Base-by-base conservation (phyloP, 30 jellyfish, hydroid and myxozoan genomes). In the Turritopsis rubra region DNA sequence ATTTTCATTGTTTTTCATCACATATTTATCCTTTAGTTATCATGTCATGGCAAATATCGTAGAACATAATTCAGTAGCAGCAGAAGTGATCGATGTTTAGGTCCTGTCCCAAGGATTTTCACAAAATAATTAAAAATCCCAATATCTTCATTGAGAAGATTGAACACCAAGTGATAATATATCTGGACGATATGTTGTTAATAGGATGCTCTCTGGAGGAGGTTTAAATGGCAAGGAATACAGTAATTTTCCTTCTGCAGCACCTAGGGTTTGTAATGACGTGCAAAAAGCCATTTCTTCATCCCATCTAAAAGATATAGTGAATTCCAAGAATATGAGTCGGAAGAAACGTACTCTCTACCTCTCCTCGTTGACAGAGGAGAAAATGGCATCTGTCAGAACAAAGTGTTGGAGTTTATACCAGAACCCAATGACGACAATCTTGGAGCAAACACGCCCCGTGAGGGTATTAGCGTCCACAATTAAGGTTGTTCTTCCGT, bases 331-430 rank as follows among this genome's bases (percentile, higher is more conserved):
- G 60, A 41, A 41, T 5, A 41, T 5, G 13, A 41, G 13, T 3
- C n/a, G n/a, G n/a, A n/a, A n/a, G n/a, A n/a, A n/a, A n/a, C n/a
- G n/a, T n/a, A n/a, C n/a, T n/a, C n/a, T n/a, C n/a, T n/a, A n/a
- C n/a, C n/a, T n/a, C 18, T 54, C n/a, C 18, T 66, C 76, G 17
- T 26, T 66, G 76, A 66, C 76, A 21, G 29, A 66, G 76, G 76
- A 66, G 76, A 66, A 66, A 17, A 21, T 66, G 76, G 17, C 76
- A 21, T 21, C 27, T 21, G 76, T 66, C 29, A 26, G 8, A 66
- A 21, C 27, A 21, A 21, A 66, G 29, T 21, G 76, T 26, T 66
- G 27, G 76, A 66, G 76, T 7, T 3, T 66, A 26, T 66, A 66
- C 76, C 27, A 66, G 76, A 26, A 21, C 5, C 27, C 27, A 66